phyloP scores from a whole-genome alignment of 2,797 vertebrate species.

The Chelon labrosus region DNA sequence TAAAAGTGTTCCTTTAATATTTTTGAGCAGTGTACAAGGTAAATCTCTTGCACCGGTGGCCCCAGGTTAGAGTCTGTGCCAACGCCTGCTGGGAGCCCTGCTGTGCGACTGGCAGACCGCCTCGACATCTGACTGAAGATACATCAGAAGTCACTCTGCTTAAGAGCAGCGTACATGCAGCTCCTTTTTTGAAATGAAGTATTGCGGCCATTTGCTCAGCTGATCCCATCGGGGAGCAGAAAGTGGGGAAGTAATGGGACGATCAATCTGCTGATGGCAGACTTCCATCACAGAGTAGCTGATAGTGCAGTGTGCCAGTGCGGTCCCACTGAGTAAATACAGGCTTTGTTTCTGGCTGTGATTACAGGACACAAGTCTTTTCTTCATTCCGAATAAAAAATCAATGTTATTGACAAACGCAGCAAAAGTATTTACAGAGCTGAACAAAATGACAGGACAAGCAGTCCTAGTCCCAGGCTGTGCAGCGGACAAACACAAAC shows the following conservation, averaged over 20 bases:
- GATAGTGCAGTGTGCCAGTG: conserved; percentile 25
- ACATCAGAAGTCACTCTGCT: conserved; percentile 43
- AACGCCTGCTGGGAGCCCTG: conserved; percentile 26
- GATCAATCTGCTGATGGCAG: conserved; percentile 65
- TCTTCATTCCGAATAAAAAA: conserved; percentile 19
- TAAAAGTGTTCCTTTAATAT: too few species aligned
- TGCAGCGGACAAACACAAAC: background rate
- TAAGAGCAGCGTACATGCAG: conserved; percentile 3
- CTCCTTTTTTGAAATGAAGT: conserved; percentile 51
- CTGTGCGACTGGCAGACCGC: conserved; percentile 7
- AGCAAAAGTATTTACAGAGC: conserved; percentile 22
- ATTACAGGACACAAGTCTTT: conserved; percentile 24
- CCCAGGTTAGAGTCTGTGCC: conserved; percentile 3
- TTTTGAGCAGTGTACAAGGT: too few species aligned
- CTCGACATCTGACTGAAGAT: conserved; percentile 33
- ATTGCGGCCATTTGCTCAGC: conserved; percentile 57
- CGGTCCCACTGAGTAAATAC: conserved; percentile 17
- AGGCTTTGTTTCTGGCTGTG: conserved; percentile 26
- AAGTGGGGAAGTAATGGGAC: conserved; percentile 56
- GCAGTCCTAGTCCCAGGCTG: background rate
- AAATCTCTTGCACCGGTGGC: background rate
- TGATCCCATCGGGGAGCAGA: conserved; percentile 54
- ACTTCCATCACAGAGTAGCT: conserved; percentile 58
- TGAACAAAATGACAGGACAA: background rate
- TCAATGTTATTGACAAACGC: conserved; percentile 26